Percentiles rank a stretch among this genome's conserved stretches.
phyloP scores from a whole-genome alignment of 1,140 invertebrate genomes.

The Lepidurus couesii region DNA sequence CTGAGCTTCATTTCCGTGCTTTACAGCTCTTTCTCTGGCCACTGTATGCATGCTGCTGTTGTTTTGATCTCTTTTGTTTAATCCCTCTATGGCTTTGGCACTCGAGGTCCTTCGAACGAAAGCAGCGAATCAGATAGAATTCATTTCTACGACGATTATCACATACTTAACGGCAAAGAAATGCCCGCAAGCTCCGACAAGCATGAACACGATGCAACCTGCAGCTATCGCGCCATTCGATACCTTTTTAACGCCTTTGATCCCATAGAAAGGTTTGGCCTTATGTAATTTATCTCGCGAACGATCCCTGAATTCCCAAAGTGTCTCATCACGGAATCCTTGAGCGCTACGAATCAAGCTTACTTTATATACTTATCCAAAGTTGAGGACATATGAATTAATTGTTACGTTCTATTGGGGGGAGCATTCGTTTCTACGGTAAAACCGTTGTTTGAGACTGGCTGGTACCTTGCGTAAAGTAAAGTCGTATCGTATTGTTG shows the following conservation, averaged over 20 bases:
- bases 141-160: not conserved
- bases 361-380: not conserved
- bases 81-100: constrained; percentile 8
- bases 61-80: constrained; percentile 34
- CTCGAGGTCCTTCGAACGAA: not conserved
- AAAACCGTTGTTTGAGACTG: not conserved
- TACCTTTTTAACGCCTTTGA: constrained; percentile 51
- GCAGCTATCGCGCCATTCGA: constrained; percentile 53
- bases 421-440: constrained; percentile 31
- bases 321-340: constrained; percentile 37
- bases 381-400: not conserved
- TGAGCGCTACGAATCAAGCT: constrained; percentile 33
- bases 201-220: constrained; percentile 48
- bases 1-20: constrained; percentile 37
- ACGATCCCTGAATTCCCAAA: constrained; percentile 36
- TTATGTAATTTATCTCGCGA: constrained; percentile 31
- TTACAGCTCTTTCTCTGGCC: constrained; percentile 29
- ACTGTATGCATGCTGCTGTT: constrained; percentile 23
- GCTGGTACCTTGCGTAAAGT: not conserved
- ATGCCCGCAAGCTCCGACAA: constrained; percentile 51
- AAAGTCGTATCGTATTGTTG: constrained; percentile 50
- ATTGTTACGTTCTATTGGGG: not conserved
- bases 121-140: constrained; percentile 11
- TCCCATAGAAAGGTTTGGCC: constrained; percentile 51
- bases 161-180: constrained; percentile 52